These are phyloP conservation scores for Coendou prehensilis DNA, from an alignment of 2,797 vertebrate species.

Conservation along the genomic window DNA sequence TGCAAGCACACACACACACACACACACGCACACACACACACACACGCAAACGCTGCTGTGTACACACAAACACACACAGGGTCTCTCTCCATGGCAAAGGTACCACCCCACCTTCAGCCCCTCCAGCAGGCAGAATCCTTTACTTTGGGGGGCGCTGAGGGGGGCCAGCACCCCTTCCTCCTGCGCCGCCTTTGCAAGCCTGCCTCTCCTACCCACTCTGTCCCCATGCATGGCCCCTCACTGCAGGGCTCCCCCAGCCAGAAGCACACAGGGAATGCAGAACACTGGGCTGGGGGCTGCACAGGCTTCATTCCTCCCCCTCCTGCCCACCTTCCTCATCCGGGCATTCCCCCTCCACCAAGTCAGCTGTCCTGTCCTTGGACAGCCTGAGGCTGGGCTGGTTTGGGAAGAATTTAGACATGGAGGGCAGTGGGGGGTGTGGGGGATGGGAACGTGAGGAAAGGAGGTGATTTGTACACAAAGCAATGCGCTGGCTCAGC, in stretches of 20 bases:
- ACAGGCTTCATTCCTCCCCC: neutral
- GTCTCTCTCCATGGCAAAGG: neutral
- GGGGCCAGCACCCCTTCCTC: neutral
- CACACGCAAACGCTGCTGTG: rapidly evolving
- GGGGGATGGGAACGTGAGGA: slow-evolving; percentile 16
- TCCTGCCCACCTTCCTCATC: slow-evolving; percentile 8
- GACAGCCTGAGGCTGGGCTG: slow-evolving; percentile 38
- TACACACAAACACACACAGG: neutral
- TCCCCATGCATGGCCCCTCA: neutral
- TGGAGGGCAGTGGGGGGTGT: slow-evolving; percentile 45
- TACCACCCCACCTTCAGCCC: neutral
- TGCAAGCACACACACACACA: neutral
- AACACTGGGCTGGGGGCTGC: neutral
- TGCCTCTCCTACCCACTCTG: neutral
- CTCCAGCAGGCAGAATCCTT: slow-evolving; percentile 15
- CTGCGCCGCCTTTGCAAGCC: neutral
- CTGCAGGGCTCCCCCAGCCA: neutral
- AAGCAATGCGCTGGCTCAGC: slow-evolving; percentile 84
- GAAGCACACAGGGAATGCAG: slow-evolving; percentile 43
- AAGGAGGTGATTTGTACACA: slow-evolving; percentile 80
- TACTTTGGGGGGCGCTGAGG: neutral
- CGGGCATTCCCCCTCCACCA: slow-evolving; percentile 25
- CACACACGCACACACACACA: neutral
- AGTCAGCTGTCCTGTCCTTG: slow-evolving; percentile 23
- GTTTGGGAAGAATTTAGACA: slow-evolving; percentile 75